These are phyloP conservation scores for Rhinoderma darwinii DNA, from an alignment of 2,113 vertebrate genomes.

Conservation along the genomic window DNA sequence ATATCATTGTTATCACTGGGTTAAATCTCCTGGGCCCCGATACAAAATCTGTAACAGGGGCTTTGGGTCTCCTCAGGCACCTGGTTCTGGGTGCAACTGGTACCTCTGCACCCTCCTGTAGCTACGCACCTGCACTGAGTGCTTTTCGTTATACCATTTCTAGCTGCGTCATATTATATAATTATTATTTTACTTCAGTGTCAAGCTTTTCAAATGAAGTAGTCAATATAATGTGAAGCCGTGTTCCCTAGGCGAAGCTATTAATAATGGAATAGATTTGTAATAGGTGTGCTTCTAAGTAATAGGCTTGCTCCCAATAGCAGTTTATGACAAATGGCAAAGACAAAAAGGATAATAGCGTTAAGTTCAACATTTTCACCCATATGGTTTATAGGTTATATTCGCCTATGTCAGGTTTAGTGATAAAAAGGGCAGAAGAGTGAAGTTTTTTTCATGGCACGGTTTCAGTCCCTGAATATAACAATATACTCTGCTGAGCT, in stretches of 20 bases:
- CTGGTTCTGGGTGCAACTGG: no score
- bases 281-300: not conserved
- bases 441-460: constrained; percentile 29
- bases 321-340: not conserved
- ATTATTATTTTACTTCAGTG: not conserved
- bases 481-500: constrained; percentile 48
- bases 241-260: not conserved
- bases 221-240: no score
- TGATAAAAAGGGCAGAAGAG: not conserved
- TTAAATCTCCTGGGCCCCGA: no score
- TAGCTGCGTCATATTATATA: no score
- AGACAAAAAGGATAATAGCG: not conserved
- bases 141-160: no score
- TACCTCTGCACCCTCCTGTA: no score
- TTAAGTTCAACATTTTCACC: not conserved
- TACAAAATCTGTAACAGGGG: no score
- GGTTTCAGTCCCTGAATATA: constrained; percentile 42
- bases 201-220: not conserved
- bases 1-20: no score
- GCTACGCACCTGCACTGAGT: no score
- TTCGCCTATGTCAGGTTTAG: not conserved
- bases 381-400: constrained; percentile 16
- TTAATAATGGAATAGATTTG: constrained; percentile 1
- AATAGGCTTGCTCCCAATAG: not conserved
- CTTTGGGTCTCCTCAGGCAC: no score